These are phyloP conservation scores for Portevinia maculata DNA, from an alignment of 2,888 invertebrate genomes.

Conservation along the genomic window DNA sequence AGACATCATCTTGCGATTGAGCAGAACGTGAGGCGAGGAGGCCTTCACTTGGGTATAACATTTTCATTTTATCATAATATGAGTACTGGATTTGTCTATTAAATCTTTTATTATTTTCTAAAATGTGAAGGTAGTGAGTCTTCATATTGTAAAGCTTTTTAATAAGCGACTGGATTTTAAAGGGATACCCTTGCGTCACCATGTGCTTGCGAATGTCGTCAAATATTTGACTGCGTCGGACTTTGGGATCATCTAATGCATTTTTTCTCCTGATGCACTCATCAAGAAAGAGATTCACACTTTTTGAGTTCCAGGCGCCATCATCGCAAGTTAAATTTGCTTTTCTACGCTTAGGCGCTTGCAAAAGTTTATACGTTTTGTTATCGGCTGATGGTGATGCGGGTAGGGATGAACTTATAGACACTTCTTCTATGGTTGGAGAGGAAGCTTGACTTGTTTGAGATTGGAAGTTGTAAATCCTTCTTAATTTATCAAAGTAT, in stretches of 20 bases:
- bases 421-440: too few species aligned
- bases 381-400: too few species aligned
- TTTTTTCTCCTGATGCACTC: conserved; percentile 51
- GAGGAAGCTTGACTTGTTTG: too few species aligned
- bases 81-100: conserved; percentile 30
- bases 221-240: conserved; percentile 29
- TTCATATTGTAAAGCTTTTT: conserved; percentile 55
- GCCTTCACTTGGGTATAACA: conserved; percentile 30
- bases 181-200: conserved; percentile 32
- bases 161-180: conserved; percentile 41
- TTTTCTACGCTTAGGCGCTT: too few species aligned
- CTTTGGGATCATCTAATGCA: conserved; percentile 29
- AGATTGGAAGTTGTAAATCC: too few species aligned
- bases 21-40: too few species aligned
- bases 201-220: conserved; percentile 33
- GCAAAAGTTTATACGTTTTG: too few species aligned
- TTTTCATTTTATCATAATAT: conserved; percentile 54
- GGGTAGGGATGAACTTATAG: too few species aligned
- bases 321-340: background rate
- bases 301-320: conserved; percentile 37
- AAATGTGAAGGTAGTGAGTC: conserved; percentile 28
- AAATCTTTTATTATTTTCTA: conserved; percentile 19
- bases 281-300: conserved; percentile 49
- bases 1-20: too few species aligned
- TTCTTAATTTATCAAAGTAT: conserved; percentile 51